Base-by-base conservation (phyloP, 1,140 invertebrate species). In the Sycophila sp. region DNA sequence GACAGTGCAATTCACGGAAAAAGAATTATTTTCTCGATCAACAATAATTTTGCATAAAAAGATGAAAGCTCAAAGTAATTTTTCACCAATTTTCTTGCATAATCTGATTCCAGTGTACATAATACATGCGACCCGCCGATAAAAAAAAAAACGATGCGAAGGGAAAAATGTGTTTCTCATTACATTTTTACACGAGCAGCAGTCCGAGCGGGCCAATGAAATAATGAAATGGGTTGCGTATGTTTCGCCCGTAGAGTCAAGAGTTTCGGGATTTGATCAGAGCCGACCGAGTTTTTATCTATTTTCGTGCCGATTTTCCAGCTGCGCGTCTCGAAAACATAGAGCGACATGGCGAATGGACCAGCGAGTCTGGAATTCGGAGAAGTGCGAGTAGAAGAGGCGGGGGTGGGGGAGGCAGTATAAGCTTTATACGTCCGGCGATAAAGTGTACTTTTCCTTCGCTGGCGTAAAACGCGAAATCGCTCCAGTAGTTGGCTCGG, bases 371-470 rank as follows among this genome's bases (percentile, higher is more conserved):
- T n/a, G 17, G 26, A 30, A 58, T 34, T 28, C 26, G 26, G 6
- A 19, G 17, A n/a, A 3, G 34, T 15, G 7, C 15, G 34, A 15
- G 15, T 30, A 51, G 11, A 32, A 17, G 36, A 22, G 28, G 17
- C 0, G 0, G 28, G n/a, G 28, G 42, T 24, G 24, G 36, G 15
- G 26, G 19, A 45, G 36, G 45, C 24, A 28, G 30, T 60, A n/a
- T n/a, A 64, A 67, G 71, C 53, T 53, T 72, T 60, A 72, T 67
- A 73, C 53, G 72, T 76, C 65, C 56, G 64, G 63, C 62, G 73
- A 73, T 76, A 71, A 70, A 74, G 71, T 73, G 73, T 73, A 73
- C 64, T 72, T 75, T 74, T 72, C 69, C 56, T 56, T 42, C 56
- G 40, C n/a, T 36, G 63, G 70, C 51, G 68, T 75, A 73, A 74